Percentiles rank a stretch among this genome's conserved stretches.
These are phyloP conservation scores for Tachysurus fulvidraco DNA, from an alignment of 2,113 vertebrate genomes.

Conservation along the genomic window DNA sequence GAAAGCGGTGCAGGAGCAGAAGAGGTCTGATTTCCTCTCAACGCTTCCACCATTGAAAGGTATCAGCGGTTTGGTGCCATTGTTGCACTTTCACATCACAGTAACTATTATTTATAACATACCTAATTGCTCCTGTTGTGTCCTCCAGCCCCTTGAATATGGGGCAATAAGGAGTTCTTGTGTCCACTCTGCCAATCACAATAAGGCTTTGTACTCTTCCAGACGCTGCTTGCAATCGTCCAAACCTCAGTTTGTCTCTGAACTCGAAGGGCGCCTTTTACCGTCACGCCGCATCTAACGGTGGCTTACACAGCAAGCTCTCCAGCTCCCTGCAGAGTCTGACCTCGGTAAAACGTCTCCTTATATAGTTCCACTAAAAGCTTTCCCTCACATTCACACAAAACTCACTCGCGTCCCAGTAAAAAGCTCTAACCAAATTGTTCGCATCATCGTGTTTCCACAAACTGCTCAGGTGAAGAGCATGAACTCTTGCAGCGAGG, in stretches of 20 bases:
- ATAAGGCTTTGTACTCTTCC: slow-evolving; percentile 22
- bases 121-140: not conserved
- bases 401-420: not conserved
- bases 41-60: slow-evolving; percentile 77
- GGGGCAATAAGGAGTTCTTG: not conserved
- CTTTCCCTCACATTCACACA: not conserved
- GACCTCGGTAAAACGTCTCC: slow-evolving; percentile 77
- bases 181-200: not conserved
- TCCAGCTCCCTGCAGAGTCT: slow-evolving; percentile 88
- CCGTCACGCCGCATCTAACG: slow-evolving; percentile 70
- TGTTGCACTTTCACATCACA: not conserved
- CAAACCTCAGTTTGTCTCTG: slow-evolving; percentile 84
- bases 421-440: not conserved
- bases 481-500: slow-evolving; percentile 86
- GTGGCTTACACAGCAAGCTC: slow-evolving; percentile 81
- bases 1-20: slow-evolving; percentile 78
- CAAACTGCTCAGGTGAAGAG: slow-evolving; percentile 80
- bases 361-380: no score
- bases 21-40: slow-evolving; percentile 73
- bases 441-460: not conserved
- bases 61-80: slow-evolving; percentile 45
- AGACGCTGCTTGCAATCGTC: slow-evolving; percentile 82
- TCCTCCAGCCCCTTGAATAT: not conserved
- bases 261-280: slow-evolving; percentile 79
- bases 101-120: not conserved